Evolutionary conservation across 2,888 invertebrate species (phyloP).

Genomic region (Dorcus parallelipipedus): DNA sequence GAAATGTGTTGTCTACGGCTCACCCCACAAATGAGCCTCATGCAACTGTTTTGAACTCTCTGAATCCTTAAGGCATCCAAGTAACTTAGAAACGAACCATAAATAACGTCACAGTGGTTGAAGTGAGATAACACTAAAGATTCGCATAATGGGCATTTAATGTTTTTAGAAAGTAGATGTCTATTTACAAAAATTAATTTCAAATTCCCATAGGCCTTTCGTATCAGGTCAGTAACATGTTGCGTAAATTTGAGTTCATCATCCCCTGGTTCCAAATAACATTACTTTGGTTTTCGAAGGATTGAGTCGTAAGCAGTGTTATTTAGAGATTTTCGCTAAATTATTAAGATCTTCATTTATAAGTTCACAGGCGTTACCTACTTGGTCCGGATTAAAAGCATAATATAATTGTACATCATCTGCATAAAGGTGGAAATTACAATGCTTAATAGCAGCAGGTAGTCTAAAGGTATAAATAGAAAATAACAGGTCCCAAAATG

Average conservation of each 20-base stretch:
- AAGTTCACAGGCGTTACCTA: not conserved
- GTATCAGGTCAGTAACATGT: not conserved
- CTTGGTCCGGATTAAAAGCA: not conserved
- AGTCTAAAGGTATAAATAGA: not conserved
- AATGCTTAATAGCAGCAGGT: not conserved
- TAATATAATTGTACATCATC: conserved; percentile 4
- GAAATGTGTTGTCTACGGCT: not conserved
- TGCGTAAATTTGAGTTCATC: not conserved
- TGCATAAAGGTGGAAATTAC: not conserved
- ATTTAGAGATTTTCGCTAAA: not conserved
- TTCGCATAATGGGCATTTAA: not conserved
- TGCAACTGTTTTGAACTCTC: conserved; percentile 7
- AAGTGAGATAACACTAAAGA: conserved; percentile 1
- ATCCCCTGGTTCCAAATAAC: not conserved
- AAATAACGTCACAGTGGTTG: conserved; percentile 3
- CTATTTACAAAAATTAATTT: not conserved
- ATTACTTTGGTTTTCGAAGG: not conserved
- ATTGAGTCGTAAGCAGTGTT: not conserved
- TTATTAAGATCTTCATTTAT: not conserved
- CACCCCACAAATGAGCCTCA: conserved; percentile 5
- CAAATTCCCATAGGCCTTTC: not conserved
- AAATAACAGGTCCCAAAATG: no score
- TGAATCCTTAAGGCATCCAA: not conserved
- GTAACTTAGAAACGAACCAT: conserved; percentile 1
- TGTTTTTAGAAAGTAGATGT: not conserved